These are phyloP conservation scores for Harpagifer antarcticus DNA, from an alignment of 2,797 vertebrate genomes.

Conservation along the genomic window DNA sequence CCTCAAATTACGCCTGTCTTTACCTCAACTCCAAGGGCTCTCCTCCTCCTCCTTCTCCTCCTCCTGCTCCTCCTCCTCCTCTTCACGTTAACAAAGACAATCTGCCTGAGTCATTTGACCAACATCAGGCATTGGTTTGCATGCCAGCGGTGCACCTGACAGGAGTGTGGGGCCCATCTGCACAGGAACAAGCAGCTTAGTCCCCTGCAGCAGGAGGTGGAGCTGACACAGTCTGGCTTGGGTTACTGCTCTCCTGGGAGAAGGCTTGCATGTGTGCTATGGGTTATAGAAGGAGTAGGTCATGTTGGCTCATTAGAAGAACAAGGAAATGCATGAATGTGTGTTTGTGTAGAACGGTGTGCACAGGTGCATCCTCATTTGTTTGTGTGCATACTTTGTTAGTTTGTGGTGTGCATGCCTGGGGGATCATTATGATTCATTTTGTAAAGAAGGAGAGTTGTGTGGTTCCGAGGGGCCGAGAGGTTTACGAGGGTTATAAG, in stretches of 20 bases:
- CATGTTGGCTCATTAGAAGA: slow-evolving; percentile 52
- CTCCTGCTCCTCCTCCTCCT: slow-evolving; percentile 17
- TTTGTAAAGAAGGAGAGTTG: slow-evolving; percentile 56
- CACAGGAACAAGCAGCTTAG: slow-evolving; percentile 69
- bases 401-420: slow-evolving; percentile 24
- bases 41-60: slow-evolving; percentile 39
- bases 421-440: slow-evolving; percentile 61
- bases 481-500: slow-evolving; percentile 63
- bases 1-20: slow-evolving; percentile 68
- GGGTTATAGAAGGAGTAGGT: slow-evolving; percentile 47
- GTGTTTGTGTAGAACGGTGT: neutral
- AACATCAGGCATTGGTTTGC: slow-evolving; percentile 24
- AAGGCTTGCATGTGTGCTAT: slow-evolving; percentile 33
- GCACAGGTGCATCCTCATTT: slow-evolving; percentile 69
- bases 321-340: slow-evolving; percentile 49
- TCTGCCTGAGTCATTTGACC: slow-evolving; percentile 45
- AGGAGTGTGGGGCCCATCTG: slow-evolving; percentile 74
- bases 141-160: slow-evolving; percentile 70
- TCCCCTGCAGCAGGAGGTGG: slow-evolving; percentile 69
- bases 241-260: slow-evolving; percentile 63
- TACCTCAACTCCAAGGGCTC: slow-evolving; percentile 45
- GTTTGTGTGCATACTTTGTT: slow-evolving; percentile 48
- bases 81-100: slow-evolving; percentile 60
- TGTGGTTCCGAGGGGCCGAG: slow-evolving; percentile 42
- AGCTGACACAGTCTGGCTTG: slow-evolving; percentile 57